A percentile compares a stretch with the other conserved stretches of the same genome.
These are phyloP conservation scores for Nibea coibor DNA, from an alignment of 2,113 vertebrate species.

Conservation along the genomic window DNA sequence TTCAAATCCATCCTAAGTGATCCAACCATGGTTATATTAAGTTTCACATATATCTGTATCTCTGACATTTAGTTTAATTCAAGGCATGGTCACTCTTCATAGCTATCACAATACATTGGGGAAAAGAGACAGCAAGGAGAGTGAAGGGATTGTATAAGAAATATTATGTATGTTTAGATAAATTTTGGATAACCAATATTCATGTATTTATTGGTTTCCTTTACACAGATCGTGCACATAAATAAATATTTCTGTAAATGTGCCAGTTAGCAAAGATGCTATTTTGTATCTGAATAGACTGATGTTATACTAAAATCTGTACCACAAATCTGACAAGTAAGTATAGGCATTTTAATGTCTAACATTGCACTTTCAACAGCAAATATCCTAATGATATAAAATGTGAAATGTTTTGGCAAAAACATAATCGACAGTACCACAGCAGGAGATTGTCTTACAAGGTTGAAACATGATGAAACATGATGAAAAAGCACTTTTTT, in stretches of 20 bases:
- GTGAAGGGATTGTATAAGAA: neutral
- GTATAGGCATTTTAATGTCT: neutral
- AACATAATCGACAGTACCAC: neutral
- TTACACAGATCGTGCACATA: neutral
- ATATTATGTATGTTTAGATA: neutral
- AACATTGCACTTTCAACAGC: neutral
- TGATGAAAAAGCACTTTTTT: slow-evolving; percentile 18
- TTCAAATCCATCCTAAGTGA: neutral
- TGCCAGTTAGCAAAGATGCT: neutral
- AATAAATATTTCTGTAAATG: neutral
- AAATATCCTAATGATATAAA: neutral
- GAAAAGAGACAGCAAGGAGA: neutral
- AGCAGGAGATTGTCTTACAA: neutral
- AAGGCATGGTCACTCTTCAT: neutral
- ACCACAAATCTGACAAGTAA: neutral
- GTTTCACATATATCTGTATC: neutral
- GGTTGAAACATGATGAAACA: slow-evolving; percentile 8
- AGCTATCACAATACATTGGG: neutral
- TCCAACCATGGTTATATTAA: neutral
- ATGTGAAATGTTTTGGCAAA: neutral
- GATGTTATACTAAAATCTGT: neutral
- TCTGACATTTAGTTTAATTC: neutral
- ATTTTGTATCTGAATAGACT: neutral
- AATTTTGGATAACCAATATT: neutral
- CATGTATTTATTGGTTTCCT: neutral